Evolutionary conservation across 2,797 vertebrate species (phyloP).

Genomic region (Mastacembelus armatus): DNA sequence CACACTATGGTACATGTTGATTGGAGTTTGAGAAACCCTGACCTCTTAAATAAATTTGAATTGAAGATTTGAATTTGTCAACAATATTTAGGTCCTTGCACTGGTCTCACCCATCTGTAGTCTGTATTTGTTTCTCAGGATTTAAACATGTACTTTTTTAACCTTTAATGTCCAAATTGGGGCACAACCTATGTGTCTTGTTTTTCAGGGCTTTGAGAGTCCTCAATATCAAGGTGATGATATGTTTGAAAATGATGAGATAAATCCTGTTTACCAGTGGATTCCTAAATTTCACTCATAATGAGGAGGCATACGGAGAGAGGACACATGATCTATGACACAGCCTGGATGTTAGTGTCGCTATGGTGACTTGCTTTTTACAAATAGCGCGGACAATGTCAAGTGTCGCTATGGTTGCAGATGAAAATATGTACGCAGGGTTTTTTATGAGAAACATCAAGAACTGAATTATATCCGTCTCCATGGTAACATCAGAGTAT

Average conservation of each 20-base stretch:
- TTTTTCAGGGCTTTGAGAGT: neutral
- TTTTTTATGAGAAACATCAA: slow-evolving; percentile 80
- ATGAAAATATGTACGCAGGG: slow-evolving; percentile 80
- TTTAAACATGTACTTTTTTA: neutral
- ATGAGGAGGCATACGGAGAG: slow-evolving; percentile 53
- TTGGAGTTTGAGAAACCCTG: slow-evolving; percentile 3
- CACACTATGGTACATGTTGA: neutral
- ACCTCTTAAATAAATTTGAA: neutral
- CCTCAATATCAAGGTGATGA: slow-evolving; percentile 4
- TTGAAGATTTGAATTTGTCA: neutral
- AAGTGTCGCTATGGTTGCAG: slow-evolving; percentile 82
- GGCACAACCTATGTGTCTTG: no score
- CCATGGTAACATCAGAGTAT: slow-evolving; percentile 81
- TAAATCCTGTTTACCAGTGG: slow-evolving; percentile 46
- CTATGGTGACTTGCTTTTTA: slow-evolving; percentile 79
- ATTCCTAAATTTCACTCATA: slow-evolving; percentile 60
- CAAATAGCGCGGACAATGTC: slow-evolving; percentile 80
- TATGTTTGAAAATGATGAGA: slow-evolving; percentile 28
- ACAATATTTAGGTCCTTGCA: neutral
- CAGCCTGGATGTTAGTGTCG: slow-evolving; percentile 76
- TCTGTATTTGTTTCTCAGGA: neutral
- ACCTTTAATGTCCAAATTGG: no score
- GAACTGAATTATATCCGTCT: slow-evolving; percentile 81
- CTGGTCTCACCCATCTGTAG: neutral
- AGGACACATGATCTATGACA: slow-evolving; percentile 75